Evolutionary conservation across 2,888 invertebrate genomes (phyloP), one percentile per base, ranked within the genome.

Genomic region (Pantelozetes paolii): DNA sequence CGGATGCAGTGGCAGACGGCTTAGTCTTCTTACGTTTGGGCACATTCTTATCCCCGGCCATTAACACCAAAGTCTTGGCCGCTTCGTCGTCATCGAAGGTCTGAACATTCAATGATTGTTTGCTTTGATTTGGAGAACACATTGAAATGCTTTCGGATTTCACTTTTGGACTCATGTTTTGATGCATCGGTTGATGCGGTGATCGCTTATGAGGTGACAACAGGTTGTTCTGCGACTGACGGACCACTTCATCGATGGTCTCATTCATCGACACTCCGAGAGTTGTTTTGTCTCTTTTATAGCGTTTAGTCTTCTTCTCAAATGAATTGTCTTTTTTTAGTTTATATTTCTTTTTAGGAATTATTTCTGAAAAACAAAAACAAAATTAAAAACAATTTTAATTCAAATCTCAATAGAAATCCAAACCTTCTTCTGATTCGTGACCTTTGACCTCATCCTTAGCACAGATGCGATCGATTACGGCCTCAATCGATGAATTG

Each of bases 211-310:
- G 18, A 23, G 67, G 67, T 8, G 67, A 67, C 13, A 32, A 74
- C 73, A 42, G 75, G 75, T 20, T 71, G 71, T 26, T 75, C 70
- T 42, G 76, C 74, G n/a, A 71, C 26, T 45, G 50, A 71, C 45
- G 67, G 32, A 74, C 36, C 1, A 77, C 77, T 54, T 74, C 64
- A 74, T 77, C 75, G 71, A 77, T 77, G n/a, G 76, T 77, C 18
- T 76, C 77, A 71, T 77, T 76, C 71, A 77, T 75, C 26, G 74
- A 70, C 18, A 67, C 74, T 57, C 67, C 69, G 13, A 57, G 71
- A 23, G 20, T 26, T 1, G 40, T 6, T 1, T 70, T 74, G 5
- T 71, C 67, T 23, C 57, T 71, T 28, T 59, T 74, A 23, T 6
- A 8, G n/a, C 54, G 40, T 36, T 74, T 76, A 11, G 70, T 62